These are phyloP conservation scores for Diogma glabrata DNA, from an alignment of 2,888 invertebrate species.

Conservation along the genomic window DNA sequence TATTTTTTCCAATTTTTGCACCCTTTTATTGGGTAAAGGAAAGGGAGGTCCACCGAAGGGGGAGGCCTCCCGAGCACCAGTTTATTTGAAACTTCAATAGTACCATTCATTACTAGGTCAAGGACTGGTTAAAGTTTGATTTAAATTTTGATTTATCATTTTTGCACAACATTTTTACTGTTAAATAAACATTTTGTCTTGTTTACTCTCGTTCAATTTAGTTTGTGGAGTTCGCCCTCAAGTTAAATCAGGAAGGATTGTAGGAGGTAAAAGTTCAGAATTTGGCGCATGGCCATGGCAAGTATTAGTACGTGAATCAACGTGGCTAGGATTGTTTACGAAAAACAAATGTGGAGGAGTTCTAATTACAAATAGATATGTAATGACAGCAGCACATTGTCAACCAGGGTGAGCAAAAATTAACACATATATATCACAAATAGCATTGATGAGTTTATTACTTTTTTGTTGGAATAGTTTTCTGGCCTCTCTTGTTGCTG, in stretches of 20 bases:
- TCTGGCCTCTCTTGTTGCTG: conserved; percentile 78
- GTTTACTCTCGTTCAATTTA: conserved; percentile 36
- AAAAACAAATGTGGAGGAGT: conserved; percentile 94
- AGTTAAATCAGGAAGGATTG: conserved; percentile 68
- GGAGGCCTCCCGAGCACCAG: no score
- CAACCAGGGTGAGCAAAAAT: conserved; percentile 65
- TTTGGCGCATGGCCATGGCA: conserved; percentile 93
- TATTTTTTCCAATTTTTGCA: no score
- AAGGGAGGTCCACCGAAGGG: no score
- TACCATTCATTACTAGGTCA: conserved; percentile 14
- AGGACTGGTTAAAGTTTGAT: conserved; percentile 7
- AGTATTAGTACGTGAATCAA: conserved; percentile 79
- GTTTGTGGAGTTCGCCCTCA: conserved; percentile 82
- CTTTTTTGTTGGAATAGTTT: conserved; percentile 41
- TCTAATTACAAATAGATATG: conserved; percentile 74
- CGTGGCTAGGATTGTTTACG: conserved; percentile 86
- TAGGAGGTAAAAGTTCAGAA: conserved; percentile 75
- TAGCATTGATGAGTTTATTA: background rate
- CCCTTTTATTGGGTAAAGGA: no score
- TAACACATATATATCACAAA: no score
- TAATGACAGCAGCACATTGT: conserved; percentile 89
- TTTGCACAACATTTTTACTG: background rate
- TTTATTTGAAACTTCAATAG: no score
- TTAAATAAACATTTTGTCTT: no score
- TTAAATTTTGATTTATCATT: background rate